Evolutionary conservation across 2,113 vertebrate species (phyloP).

Genomic region (Coreoperca whiteheadi): DNA sequence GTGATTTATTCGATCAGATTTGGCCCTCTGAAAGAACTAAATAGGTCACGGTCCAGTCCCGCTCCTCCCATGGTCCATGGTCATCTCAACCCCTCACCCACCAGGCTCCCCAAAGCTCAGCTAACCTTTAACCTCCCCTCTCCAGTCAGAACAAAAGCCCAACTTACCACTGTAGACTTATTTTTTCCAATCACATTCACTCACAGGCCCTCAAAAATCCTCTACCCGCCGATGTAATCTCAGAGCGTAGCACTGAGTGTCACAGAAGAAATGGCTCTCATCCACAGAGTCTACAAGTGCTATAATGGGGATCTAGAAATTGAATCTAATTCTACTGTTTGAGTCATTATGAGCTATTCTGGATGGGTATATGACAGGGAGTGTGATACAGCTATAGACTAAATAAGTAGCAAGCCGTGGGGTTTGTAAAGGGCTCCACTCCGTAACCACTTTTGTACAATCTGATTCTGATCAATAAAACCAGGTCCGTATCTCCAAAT

Average conservation of each 20-base stretch:
- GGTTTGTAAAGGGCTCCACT: not conserved
- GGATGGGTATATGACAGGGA: not conserved
- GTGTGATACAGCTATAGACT: not conserved
- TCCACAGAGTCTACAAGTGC: slow-evolving; percentile 6
- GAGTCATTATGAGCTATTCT: not conserved
- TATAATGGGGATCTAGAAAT: slow-evolving; percentile 8
- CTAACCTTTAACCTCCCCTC: slow-evolving; percentile 23
- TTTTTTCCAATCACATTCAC: slow-evolving; percentile 33
- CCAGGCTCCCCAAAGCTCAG: slow-evolving; percentile 1
- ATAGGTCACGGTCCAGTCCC: slow-evolving; percentile 12
- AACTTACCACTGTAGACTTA: not conserved
- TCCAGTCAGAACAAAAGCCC: slow-evolving; percentile 28
- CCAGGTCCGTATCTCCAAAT: too few relatives aligned
- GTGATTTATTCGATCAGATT: not conserved
- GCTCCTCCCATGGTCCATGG: not conserved
- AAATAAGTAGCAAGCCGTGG: not conserved
- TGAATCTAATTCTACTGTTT: not conserved
- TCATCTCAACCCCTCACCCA: slow-evolving; percentile 6
- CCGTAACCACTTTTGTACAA: not conserved
- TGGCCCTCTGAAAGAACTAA: not conserved
- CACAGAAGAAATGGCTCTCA: not conserved
- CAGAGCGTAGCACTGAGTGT: slow-evolving; percentile 24
- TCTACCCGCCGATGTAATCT: slow-evolving; percentile 18
- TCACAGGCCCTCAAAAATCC: slow-evolving; percentile 21
- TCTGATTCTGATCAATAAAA: not conserved